Conservation (phyloP, 2,888 invertebrate species). For the Agonopterix subpropinquella region DNA sequence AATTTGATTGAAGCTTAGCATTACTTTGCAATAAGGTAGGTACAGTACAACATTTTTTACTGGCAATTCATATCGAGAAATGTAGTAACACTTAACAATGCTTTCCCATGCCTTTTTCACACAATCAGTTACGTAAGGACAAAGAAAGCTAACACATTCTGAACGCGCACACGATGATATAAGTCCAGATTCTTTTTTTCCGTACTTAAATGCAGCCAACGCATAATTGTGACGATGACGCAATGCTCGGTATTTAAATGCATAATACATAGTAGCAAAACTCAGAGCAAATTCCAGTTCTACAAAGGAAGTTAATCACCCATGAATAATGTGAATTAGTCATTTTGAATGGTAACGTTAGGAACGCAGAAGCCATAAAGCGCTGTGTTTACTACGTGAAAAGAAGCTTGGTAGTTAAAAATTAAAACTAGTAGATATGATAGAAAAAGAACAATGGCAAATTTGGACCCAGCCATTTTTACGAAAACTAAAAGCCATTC, state of each 20-base stretch:
- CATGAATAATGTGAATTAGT: neutral
- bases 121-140: neutral
- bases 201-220: neutral
- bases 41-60: no score
- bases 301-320: neutral
- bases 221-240: neutral
- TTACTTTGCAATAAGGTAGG: no score
- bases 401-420: no score
- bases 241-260: neutral
- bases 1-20: no score
- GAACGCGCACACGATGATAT: neutral
- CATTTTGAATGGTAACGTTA: neutral
- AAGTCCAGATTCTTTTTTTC: neutral
- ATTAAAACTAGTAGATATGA: no score
- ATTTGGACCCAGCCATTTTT: no score
- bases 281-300: slow-evolving; percentile 1
- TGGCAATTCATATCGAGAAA: no score
- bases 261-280: slow-evolving; percentile 1
- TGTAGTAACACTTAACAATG: no score
- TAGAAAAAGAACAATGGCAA: no score
- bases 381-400: no score
- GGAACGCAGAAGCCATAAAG: no score
- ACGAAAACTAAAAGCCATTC: no score
- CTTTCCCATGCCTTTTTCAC: neutral
- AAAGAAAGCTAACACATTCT: neutral